phyloP scores from a whole-genome alignment of 2,888 invertebrate species.

The Cryptocheilus praepositus region DNA sequence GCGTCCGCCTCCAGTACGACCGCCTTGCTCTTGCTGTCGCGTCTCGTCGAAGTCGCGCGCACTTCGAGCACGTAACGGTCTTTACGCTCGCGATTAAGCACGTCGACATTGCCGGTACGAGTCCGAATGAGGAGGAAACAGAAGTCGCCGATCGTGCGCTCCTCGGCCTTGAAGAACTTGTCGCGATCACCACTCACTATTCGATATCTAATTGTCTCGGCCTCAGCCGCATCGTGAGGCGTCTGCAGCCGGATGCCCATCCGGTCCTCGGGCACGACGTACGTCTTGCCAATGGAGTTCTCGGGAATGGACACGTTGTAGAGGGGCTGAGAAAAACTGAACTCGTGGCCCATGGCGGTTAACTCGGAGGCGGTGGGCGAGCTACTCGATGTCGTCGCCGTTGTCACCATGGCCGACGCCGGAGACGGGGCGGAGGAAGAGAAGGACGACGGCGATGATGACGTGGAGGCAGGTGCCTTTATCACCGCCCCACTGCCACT shows the following conservation, averaged over 20 bases:
- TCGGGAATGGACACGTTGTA: conserved; percentile 96
- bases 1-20: conserved; percentile 81
- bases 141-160: conserved; percentile 93
- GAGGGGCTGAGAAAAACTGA: conserved; percentile 83
- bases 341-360: conserved; percentile 65
- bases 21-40: conserved; percentile 77
- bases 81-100: conserved; percentile 94
- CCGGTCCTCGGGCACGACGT: conserved; percentile 84
- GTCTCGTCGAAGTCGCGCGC: conserved; percentile 81
- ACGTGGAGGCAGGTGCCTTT: conserved; percentile 22
- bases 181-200: conserved; percentile 92
- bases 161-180: conserved; percentile 95
- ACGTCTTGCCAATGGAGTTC: conserved; percentile 93
- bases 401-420: conserved; percentile 19
- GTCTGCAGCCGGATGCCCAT: conserved; percentile 84
- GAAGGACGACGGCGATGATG: conserved; percentile 32
- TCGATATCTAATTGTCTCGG: conserved; percentile 84
- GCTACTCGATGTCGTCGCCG: neutral
- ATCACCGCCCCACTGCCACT: neutral
- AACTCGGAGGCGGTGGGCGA: conserved; percentile 5
- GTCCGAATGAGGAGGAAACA: conserved; percentile 94
- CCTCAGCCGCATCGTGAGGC: conserved; percentile 50
- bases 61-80: conserved; percentile 89
- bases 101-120: conserved; percentile 89
- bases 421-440: conserved; percentile 9